Percentiles rank a stretch among this genome's conserved stretches.
phyloP scores from a whole-genome alignment of 2,888 invertebrate species.

The Seladonia tumulorum region DNA sequence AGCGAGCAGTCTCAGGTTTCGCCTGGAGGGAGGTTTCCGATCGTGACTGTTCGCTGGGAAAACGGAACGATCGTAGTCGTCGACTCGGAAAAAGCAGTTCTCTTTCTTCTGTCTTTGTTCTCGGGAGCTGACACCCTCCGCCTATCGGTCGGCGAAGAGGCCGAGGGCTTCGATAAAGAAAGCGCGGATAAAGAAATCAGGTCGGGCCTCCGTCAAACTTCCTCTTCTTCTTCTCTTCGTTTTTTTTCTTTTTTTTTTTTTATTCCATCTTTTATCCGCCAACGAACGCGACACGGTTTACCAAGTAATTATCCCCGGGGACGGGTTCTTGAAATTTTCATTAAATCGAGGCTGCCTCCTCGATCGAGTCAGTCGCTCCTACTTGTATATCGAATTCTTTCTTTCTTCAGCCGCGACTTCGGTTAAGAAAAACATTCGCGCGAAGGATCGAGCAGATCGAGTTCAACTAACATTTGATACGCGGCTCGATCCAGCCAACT shows the following conservation, averaged over 20 bases:
- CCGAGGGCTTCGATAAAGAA: constrained; percentile 24
- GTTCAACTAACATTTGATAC: background rate
- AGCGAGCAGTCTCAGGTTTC: background rate
- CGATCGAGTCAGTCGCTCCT: background rate
- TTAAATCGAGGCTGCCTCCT: constrained; percentile 11
- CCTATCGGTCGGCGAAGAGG: background rate
- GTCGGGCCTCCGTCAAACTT: constrained; percentile 34
- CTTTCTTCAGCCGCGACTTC: background rate
- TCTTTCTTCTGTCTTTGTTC: background rate
- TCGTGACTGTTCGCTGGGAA: background rate
- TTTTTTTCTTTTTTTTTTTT: background rate
- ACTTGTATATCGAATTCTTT: background rate
- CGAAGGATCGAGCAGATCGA: background rate
- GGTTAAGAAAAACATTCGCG: background rate
- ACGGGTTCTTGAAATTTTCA: constrained; percentile 36
- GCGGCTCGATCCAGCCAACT: background rate
- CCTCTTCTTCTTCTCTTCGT: background rate
- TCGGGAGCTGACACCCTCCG: background rate
- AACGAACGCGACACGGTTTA: constrained; percentile 33
- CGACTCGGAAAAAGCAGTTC: constrained; percentile 9
- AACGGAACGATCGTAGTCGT: constrained; percentile 1
- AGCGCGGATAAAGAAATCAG: constrained; percentile 50
- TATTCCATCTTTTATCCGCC: background rate
- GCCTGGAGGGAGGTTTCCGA: background rate
- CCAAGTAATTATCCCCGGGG: constrained; percentile 36